A percentile compares a stretch with the other conserved stretches of the same genome.
These are phyloP conservation scores for Halcyon smyrnensis DNA, from an alignment of 2,797 vertebrate genomes.

Conservation along the genomic window DNA sequence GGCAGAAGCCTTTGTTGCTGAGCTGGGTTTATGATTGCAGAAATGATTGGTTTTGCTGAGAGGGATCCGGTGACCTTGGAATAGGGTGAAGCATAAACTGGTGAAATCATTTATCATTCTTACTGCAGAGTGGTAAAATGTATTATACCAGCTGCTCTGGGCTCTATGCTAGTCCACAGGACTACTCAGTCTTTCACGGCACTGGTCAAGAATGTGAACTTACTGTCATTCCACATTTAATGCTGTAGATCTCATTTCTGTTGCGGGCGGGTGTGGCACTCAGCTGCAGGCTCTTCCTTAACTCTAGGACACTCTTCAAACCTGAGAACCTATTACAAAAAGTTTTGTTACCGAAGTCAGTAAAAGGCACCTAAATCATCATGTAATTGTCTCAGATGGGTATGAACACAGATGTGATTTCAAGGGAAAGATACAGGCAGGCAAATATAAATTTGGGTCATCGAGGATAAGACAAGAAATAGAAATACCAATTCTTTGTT, in stretches of 20 bases:
- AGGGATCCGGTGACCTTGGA: not conserved
- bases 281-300: not conserved
- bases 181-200: not conserved
- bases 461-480: not conserved
- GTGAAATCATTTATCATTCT: slow-evolving; percentile 18
- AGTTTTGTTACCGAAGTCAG: not conserved
- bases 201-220: not conserved
- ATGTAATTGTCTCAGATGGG: not conserved
- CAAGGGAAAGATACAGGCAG: not conserved
- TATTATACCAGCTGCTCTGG: not conserved
- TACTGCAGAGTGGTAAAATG: not conserved
- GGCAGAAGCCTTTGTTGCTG: not conserved
- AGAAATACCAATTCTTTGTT: not conserved
- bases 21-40: not conserved
- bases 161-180: not conserved
- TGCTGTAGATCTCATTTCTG: not conserved
- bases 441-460: not conserved
- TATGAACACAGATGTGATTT: not conserved
- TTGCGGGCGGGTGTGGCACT: not conserved
- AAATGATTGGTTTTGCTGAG: not conserved
- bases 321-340: not conserved
- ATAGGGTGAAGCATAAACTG: not conserved
- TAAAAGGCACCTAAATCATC: not conserved
- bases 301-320: not conserved
- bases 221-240: not conserved